Evolutionary conservation across 2,113 vertebrate species (phyloP), one percentile per base, ranked within the genome.

Genomic region (Chionis minor): DNA sequence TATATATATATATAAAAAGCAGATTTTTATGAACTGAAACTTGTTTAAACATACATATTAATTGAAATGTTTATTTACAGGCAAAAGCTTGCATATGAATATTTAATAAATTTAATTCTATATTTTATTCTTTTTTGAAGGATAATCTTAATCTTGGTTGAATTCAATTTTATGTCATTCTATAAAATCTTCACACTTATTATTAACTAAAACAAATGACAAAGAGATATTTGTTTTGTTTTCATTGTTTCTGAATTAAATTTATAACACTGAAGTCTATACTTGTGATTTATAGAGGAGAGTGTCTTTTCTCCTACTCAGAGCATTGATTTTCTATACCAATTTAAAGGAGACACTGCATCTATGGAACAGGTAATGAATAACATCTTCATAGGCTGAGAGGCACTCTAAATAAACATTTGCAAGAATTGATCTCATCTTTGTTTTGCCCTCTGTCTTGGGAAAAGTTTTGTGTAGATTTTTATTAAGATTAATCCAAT

Each of bases 311-410:
- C 81, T 92, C 28, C 62, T 92, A 69, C 86, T 94, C 70, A 32
- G 85, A 92, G 42, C 65, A 97, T 96, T 1, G 96, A 97, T 97
- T 97, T 97, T 96, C 94, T 90, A 96, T 95, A 96, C 18, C 81
- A 96, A 93, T 96, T 95, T 96, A 93, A 87, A 83, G 81, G 65
- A 96, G 86, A 75, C 81, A 67, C 63, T 83, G 38, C 33, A 90
- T 94, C 72, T 81, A 69, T 33, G 83, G 66, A 83, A 35, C 59
- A 95, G 42, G 71, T 92, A 93, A 96, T 94, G 95, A 83, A 94
- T 92, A 96, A 97, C 79, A 81, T 97, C 94, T 96, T 80, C 88
- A 96, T 93, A 94, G 74, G 14, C 91, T 87, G 62, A 96, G 69
- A 81, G 70, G 33, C 77, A 81, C 47, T 95, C 75, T 85, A 92